phyloP scores from a whole-genome alignment of 2,888 invertebrate genomes.

The Diaperis boleti region DNA sequence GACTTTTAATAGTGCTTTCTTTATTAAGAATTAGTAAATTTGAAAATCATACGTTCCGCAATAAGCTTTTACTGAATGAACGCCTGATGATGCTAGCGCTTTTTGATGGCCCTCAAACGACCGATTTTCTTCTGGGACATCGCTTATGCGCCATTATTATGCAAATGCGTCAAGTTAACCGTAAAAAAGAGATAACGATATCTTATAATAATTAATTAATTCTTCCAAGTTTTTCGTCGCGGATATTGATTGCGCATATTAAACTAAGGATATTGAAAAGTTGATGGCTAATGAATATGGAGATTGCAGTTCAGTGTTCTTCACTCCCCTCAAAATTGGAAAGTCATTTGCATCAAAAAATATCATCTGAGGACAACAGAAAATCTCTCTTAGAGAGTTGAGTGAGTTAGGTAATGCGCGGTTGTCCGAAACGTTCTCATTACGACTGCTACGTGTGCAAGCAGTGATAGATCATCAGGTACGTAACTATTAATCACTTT shows the following conservation, averaged over 20 bases:
- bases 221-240: constrained; percentile 24
- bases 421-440: constrained; percentile 32
- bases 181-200: constrained; percentile 23
- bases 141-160: constrained; percentile 28
- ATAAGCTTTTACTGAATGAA: too few relatives aligned
- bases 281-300: constrained; percentile 42
- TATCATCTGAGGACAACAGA: constrained; percentile 6
- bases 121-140: too few relatives aligned
- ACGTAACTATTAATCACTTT: constrained; percentile 35
- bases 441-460: constrained; percentile 32
- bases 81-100: too few relatives aligned
- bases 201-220: constrained; percentile 36
- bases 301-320: constrained; percentile 38
- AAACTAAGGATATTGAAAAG: constrained; percentile 38
- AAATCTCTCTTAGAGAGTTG: constrained; percentile 7
- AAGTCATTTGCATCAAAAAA: constrained; percentile 37
- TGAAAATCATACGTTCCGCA: too few relatives aligned
- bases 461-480: constrained; percentile 42
- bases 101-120: too few relatives aligned
- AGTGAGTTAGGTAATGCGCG: too few relatives aligned
- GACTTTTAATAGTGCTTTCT: too few relatives aligned
- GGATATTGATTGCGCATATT: constrained; percentile 36
- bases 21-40: too few relatives aligned
- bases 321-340: constrained; percentile 24
- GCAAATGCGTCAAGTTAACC: constrained; percentile 25